Evolutionary conservation across 2,888 invertebrate genomes (phyloP).

Genomic region (Drosophila kambysellisi): DNA sequence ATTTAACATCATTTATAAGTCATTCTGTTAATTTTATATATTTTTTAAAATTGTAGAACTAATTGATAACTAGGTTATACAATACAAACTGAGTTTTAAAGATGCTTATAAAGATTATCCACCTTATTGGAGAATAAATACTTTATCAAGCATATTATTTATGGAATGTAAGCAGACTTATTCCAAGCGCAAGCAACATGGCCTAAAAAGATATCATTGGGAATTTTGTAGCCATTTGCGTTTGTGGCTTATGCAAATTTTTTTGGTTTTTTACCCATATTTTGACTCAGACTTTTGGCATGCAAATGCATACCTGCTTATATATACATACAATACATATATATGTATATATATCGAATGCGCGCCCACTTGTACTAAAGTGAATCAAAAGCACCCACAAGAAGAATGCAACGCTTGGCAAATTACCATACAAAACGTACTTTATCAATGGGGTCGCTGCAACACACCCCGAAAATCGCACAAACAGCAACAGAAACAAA

Average conservation of each 20-base stretch:
- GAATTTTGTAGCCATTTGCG: background rate
- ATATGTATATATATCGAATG: constrained; percentile 4
- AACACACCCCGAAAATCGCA: constrained; percentile 67
- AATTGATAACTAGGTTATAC: too few species aligned
- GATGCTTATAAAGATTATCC: background rate
- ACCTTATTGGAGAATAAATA: background rate
- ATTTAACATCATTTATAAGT: background rate
- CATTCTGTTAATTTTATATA: too few species aligned
- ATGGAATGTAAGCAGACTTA: background rate
- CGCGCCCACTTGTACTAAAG: constrained; percentile 37
- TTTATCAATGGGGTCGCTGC: constrained; percentile 65
- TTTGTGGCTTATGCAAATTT: background rate
- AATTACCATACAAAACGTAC: constrained; percentile 74
- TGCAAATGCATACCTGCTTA: background rate
- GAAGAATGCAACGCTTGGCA: constrained; percentile 65
- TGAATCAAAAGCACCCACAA: constrained; percentile 23
- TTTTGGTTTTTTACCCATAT: background rate
- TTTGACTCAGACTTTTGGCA: constrained; percentile 33
- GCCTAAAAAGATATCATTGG: constrained; percentile 1
- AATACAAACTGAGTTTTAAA: background rate
- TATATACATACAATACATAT: background rate
- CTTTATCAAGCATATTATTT: background rate
- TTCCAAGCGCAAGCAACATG: background rate
- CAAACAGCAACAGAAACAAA: constrained; percentile 27
- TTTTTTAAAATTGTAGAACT: too few species aligned